Evolutionary conservation across 2,888 invertebrate genomes (phyloP), one percentile per base, ranked within the genome.

Genomic region (Biston betularia): DNA sequence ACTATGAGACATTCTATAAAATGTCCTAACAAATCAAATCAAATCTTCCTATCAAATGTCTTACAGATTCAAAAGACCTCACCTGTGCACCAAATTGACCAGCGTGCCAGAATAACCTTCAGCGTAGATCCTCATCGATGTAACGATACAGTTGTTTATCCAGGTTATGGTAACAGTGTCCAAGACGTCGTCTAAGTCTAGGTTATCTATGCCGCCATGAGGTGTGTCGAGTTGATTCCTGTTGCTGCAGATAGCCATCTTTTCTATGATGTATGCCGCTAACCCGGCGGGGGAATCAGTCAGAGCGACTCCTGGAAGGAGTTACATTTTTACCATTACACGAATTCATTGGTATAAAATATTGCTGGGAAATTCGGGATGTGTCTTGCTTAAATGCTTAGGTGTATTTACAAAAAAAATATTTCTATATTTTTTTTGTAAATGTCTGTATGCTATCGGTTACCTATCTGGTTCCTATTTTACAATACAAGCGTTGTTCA

Each of bases 191-290:
- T 97, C 96, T 57, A 96, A 78, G 0, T 95, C 93, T 72, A 96
- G 94, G 46, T 92, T 93, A 0, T 93, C 92, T 0, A 97, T 83
- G 6, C 96, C 96, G 0, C 97, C 97, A 79, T 97, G 96, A 0
- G 89, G 86, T 0, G 95, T 91, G 33, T 94, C 78, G 33, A 93
- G 85, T 76, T 95, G 94, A 7, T 93, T 85, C 5, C 79, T 96
- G 89, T 90, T 97, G 90, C 89, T 97, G 95, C 89, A 96, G 63
- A 80, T 95, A 81, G 93, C 95, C 85, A 98, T 98, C 89, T 98
- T 98, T 82, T 99, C 98, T 73, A 99, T 89, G 52, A 98, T 95
- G 79, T 98, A 99, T 0, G 96, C 97, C 1, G 98, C 98, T 72
- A 99, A 87, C 0, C 98, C 98, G 0, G 96, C 94, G 0, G 98